These are phyloP conservation scores for Schizotus pectinicornis DNA, from an alignment of 2,888 invertebrate genomes.

Conservation along the genomic window DNA sequence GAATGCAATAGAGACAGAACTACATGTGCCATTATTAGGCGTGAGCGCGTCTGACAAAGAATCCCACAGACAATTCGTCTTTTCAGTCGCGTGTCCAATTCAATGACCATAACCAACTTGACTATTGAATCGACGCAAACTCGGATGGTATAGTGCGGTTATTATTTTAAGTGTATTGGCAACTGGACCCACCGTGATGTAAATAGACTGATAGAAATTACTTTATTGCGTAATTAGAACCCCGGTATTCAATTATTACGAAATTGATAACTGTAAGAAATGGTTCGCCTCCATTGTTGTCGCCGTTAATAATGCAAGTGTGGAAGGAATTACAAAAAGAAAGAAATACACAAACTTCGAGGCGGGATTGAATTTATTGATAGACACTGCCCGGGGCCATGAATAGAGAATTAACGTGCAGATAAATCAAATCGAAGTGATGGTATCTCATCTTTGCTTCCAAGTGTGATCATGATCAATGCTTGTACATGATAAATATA, in stretches of 20 bases:
- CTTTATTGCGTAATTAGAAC: constrained; percentile 23
- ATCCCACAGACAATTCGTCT: constrained; percentile 31
- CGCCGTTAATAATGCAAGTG: constrained; percentile 10
- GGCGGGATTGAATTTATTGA: constrained; percentile 38
- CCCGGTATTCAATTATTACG: constrained; percentile 21
- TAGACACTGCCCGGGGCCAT: constrained; percentile 43
- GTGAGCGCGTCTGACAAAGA: constrained; percentile 32
- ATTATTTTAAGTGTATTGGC: constrained; percentile 31
- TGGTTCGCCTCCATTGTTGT: constrained; percentile 8
- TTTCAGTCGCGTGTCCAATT: constrained; percentile 46
- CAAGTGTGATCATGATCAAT: constrained; percentile 54
- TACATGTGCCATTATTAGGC: constrained; percentile 31
- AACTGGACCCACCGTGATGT: constrained; percentile 27
- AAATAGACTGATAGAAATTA: constrained; percentile 19
- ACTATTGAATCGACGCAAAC: constrained; percentile 31
- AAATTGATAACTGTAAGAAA: neutral
- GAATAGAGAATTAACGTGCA: constrained; percentile 53
- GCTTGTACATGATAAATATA: constrained; percentile 54
- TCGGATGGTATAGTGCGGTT: constrained; percentile 17
- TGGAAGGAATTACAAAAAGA: neutral
- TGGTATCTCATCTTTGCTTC: constrained; percentile 45
- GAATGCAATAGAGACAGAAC: constrained; percentile 33
- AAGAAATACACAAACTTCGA: constrained; percentile 32
- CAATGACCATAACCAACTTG: constrained; percentile 41
- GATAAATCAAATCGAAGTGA: constrained; percentile 51